Conservation (phyloP, 2,113 vertebrate species). For the Bos javanicus region DNA sequence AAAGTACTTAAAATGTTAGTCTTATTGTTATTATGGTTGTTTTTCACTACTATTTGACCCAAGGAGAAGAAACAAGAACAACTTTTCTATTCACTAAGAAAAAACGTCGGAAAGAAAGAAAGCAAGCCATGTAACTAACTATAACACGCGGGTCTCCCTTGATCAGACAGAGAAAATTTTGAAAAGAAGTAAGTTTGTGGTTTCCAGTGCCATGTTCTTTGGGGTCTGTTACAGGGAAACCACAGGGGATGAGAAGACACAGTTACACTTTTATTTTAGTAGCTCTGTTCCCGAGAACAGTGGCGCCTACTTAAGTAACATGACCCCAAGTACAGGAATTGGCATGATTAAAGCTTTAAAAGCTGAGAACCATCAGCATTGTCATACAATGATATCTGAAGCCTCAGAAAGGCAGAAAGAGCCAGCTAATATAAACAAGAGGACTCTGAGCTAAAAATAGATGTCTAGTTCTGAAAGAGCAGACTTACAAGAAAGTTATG, state of each 20-base stretch:
- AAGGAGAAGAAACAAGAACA: background rate
- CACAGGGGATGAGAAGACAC: slow-evolving; percentile 41
- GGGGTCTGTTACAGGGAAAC: slow-evolving; percentile 27
- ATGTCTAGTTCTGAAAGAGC: background rate
- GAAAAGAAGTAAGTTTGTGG: slow-evolving; percentile 38
- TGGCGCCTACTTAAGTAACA: slow-evolving; percentile 52
- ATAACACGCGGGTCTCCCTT: background rate
- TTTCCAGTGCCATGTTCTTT: slow-evolving; percentile 21
- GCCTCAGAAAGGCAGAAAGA: slow-evolving; percentile 15
- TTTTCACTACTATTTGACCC: background rate
- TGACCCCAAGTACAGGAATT: slow-evolving; percentile 43
- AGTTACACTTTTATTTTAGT: slow-evolving; percentile 41
- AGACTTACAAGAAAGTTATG: background rate
- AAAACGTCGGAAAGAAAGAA: background rate
- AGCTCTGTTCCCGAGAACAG: slow-evolving; percentile 13
- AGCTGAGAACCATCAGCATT: slow-evolving; percentile 28
- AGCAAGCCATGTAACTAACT: background rate
- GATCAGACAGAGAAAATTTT: slow-evolving; percentile 1
- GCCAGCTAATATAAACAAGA: background rate
- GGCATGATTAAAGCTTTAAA: slow-evolving; percentile 60
- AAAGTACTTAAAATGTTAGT: background rate
- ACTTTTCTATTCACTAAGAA: background rate
- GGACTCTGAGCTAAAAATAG: background rate
- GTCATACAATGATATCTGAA: slow-evolving; percentile 20
- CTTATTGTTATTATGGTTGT: background rate